Evolutionary conservation across 64 coral and sea anemone genomes (phyloP).

Genomic region (Stylophora pistillata): DNA sequence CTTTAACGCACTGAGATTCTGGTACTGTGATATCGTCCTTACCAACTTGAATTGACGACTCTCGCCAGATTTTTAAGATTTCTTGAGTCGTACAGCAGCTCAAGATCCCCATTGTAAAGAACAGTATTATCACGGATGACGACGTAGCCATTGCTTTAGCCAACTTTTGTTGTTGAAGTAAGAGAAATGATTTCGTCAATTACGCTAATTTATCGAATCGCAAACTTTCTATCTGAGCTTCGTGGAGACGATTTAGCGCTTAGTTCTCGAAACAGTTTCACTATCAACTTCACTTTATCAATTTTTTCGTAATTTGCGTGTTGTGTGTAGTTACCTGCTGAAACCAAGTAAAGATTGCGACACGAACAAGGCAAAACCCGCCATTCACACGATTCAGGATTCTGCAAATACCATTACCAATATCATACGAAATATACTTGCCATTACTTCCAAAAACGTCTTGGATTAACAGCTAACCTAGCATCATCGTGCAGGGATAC

Average conservation of each 20-base stretch:
- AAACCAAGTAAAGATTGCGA: not conserved
- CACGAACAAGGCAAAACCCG: not conserved
- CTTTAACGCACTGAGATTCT: not conserved
- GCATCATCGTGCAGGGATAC: no score
- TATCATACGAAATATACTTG: constrained; percentile 2
- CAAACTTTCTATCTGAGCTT: not conserved
- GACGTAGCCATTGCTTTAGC: not conserved
- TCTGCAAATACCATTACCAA: not conserved
- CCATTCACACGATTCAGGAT: not conserved
- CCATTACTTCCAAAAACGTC: not conserved
- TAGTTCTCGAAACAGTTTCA: not conserved
- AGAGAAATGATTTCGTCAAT: not conserved
- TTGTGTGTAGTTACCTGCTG: not conserved
- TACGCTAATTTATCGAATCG: not conserved
- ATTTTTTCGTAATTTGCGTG: not conserved
- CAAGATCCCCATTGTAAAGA: not conserved
- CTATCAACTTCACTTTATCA: not conserved
- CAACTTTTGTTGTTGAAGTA: not conserved
- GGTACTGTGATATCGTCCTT: not conserved
- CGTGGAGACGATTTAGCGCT: no score
- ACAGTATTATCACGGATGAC: not conserved
- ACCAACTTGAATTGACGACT: accelerated
- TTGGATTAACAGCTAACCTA: not conserved
- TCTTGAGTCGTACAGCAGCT: not conserved
- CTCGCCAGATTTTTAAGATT: not conserved